These are phyloP conservation scores for Nemotelus pantherinus DNA, from an alignment of 2,888 invertebrate species.

Conservation along the genomic window DNA sequence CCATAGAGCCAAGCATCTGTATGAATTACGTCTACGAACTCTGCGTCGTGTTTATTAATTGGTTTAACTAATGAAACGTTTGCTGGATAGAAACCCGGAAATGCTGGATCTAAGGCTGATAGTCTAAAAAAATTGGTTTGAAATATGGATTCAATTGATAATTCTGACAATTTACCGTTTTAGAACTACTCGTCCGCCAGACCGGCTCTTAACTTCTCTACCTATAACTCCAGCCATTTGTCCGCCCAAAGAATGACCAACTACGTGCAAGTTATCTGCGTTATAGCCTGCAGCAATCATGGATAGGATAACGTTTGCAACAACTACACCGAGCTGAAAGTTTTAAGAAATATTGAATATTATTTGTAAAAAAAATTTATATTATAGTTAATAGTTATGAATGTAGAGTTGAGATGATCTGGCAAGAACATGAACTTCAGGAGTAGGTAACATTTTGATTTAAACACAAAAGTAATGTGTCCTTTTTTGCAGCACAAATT, in stretches of 20 bases:
- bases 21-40: slow-evolving; percentile 72
- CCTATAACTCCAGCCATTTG: slow-evolving; percentile 52
- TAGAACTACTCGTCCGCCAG: slow-evolving; percentile 46
- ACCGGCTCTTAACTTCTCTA: slow-evolving; percentile 49
- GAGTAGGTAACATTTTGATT: too few relatives aligned
- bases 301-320: slow-evolving; percentile 58
- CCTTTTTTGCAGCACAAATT: too few relatives aligned
- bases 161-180: slow-evolving; percentile 40
- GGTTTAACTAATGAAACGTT: slow-evolving; percentile 55
- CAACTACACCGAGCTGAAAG: slow-evolving; percentile 56
- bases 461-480: too few relatives aligned
- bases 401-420: too few relatives aligned
- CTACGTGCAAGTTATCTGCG: slow-evolving; percentile 50
- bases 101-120: slow-evolving; percentile 53
- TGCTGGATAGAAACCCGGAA: slow-evolving; percentile 51
- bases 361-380: not conserved
- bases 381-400: too few relatives aligned
- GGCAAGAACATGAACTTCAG: too few relatives aligned
- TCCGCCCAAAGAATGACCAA: slow-evolving; percentile 54
- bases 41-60: slow-evolving; percentile 65
- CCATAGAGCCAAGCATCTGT: slow-evolving; percentile 70
- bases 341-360: slow-evolving; percentile 12
- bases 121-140: slow-evolving; percentile 44
- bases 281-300: slow-evolving; percentile 51
- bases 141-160: not conserved